Conservation (phyloP, 2,113 vertebrate species). For the Paracyprichromis sp. region DNA sequence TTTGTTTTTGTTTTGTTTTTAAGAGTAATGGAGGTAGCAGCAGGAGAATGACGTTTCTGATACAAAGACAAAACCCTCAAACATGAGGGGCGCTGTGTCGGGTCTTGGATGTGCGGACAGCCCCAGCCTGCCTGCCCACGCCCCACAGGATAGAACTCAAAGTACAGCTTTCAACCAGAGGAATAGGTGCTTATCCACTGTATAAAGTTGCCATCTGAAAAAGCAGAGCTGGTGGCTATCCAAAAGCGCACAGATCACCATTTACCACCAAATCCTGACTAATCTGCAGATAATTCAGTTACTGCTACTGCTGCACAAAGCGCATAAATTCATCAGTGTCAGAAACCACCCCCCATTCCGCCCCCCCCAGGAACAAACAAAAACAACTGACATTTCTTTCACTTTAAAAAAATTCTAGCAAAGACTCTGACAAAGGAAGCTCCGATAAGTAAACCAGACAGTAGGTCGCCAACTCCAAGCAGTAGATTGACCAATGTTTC, state of each 20-base stretch:
- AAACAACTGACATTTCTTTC: background rate
- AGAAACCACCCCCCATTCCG: background rate
- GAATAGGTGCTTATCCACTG: background rate
- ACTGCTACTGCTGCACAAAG: background rate
- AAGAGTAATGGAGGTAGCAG: background rate
- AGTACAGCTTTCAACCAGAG: background rate
- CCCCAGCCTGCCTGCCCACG: background rate
- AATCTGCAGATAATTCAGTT: background rate
- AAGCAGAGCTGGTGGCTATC: background rate
- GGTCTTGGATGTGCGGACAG: background rate
- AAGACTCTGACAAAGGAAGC: background rate
- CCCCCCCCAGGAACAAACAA: background rate
- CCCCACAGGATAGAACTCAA: background rate
- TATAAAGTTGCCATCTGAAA: background rate
- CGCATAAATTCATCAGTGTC: background rate
- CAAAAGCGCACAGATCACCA: background rate
- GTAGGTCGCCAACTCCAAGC: background rate
- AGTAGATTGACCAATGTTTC: background rate
- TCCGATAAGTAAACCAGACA: background rate
- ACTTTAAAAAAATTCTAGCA: background rate
- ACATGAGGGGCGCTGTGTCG: background rate
- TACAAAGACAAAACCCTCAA: background rate
- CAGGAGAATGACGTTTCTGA: background rate
- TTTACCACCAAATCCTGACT: background rate
- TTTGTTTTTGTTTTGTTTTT: background rate